Base-by-base conservation (phyloP, 2,888 invertebrate genomes). In the Harmothoe impar region DNA sequence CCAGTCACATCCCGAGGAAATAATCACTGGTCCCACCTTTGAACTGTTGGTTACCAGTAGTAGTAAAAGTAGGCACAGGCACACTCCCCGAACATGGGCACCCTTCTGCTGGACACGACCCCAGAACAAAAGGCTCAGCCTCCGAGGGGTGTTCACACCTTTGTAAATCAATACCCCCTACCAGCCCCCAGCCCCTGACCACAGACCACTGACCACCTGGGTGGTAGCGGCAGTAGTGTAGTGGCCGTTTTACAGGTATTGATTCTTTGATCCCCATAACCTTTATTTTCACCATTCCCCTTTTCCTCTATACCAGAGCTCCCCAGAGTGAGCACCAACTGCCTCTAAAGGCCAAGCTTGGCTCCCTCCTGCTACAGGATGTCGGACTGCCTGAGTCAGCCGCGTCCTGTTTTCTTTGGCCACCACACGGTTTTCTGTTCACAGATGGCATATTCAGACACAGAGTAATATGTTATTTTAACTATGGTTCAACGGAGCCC, bases 401-500 rank as follows among this genome's bases (percentile, higher is more conserved):
- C 62, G 15, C 62, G 62, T 43, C 43, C 43, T 62, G 62, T 62
- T 62, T 62, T 62, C 62, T 62, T 62, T 62, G 62, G 62, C 62
- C 62, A n/a, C 62, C 23, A 15, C 62, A n/a, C 20, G n/a, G 62
- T 62, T 62, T 62, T 62, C 62, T 62, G 20, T n/a, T 62, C 23
- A n/a, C 62, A 62, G 62, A n/a, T n/a, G 20, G 62, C 3, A 62
- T 62, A 62, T 7, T 62, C 62, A 62, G 62, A 3, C 62, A n/a
- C 7, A 62, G 62, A 62, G n/a, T n/a, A 62, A n/a, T 62, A 62
- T 62, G 62, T 62, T 62, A n/a, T 62, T 62, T 62, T 62, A 62
- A 62, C 62, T n/a, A n/a, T 62, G 62, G n/a, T 20, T n/a, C 62
- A 62, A 10, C 10, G 43, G 43, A 10, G 43, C 43, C 43, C 43